Evolutionary conservation across 2,888 invertebrate species (phyloP).

Genomic region (Ectemnius continuus): DNA sequence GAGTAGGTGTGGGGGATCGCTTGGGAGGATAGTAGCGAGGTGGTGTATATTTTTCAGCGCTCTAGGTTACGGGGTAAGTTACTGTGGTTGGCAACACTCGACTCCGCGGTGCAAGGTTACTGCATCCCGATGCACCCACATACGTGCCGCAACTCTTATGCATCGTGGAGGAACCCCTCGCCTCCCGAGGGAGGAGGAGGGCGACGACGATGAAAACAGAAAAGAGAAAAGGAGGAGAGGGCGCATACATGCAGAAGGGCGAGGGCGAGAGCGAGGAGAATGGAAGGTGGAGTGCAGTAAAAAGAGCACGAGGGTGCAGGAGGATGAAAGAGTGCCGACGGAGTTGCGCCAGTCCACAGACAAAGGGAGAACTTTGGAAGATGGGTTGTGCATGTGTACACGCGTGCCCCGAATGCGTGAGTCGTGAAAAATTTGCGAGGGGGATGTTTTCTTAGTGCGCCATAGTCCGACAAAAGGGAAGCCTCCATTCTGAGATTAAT

Average conservation of each 20-base stretch:
- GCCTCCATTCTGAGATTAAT: no score
- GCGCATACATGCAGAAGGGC: not conserved
- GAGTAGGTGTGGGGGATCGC: no score
- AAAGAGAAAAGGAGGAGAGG: not conserved
- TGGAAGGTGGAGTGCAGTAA: slow-evolving; percentile 20
- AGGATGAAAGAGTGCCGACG: slow-evolving; percentile 8
- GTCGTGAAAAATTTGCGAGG: slow-evolving; percentile 27
- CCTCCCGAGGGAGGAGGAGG: slow-evolving; percentile 12
- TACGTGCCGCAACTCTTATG: slow-evolving; percentile 17
- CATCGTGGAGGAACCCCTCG: slow-evolving; percentile 20
- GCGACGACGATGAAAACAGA: slow-evolving; percentile 9
- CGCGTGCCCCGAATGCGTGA: slow-evolving; percentile 11
- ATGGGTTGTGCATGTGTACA: slow-evolving; percentile 14
- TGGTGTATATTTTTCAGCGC: slow-evolving; percentile 50
- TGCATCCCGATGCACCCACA: slow-evolving; percentile 39
- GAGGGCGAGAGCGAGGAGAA: slow-evolving; percentile 1
- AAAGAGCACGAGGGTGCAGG: slow-evolving; percentile 21
- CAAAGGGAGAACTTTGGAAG: slow-evolving; percentile 28
- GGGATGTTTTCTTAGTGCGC: no score
- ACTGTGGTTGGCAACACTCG: slow-evolving; percentile 63
- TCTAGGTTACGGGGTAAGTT: slow-evolving; percentile 63
- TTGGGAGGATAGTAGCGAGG: no score
- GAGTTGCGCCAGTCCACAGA: slow-evolving; percentile 7
- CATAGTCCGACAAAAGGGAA: no score
- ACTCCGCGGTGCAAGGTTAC: slow-evolving; percentile 62